Percentiles rank a stretch among this genome's conserved stretches.
These are phyloP conservation scores for Zosterops japonicus DNA, from an alignment of 2,113 vertebrate genomes.

Conservation along the genomic window DNA sequence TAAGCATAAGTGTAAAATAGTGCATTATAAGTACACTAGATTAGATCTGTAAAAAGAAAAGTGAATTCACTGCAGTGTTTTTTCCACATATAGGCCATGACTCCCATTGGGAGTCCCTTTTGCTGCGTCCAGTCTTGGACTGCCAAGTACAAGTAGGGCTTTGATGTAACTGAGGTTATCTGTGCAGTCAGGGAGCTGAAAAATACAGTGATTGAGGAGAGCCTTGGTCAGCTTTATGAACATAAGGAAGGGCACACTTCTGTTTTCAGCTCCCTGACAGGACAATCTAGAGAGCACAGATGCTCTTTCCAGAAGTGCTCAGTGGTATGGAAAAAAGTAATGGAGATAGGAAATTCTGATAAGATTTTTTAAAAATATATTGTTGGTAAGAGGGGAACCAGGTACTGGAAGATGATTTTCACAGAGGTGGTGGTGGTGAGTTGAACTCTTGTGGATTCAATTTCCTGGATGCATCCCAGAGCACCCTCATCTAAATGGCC, in stretches of 20 bases:
- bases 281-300: neutral
- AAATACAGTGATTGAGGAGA: neutral
- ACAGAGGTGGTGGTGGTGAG: neutral
- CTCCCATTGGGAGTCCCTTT: fast-evolving
- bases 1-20: neutral
- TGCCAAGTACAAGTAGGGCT: neutral
- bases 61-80: neutral
- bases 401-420: neutral
- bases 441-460: fast-evolving
- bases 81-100: neutral
- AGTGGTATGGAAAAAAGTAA: neutral
- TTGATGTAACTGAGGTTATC: neutral
- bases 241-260: neutral
- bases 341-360: neutral
- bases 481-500: neutral
- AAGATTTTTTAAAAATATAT: neutral
- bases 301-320: neutral
- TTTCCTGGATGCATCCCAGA: neutral
- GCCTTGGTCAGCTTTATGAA: neutral
- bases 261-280: neutral
- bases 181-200: neutral
- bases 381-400: neutral
- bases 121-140: neutral
- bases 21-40: neutral
- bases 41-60: neutral